Evolutionary conservation across 2,797 vertebrate species (phyloP).

Genomic region (Sebastes jordani): DNA sequence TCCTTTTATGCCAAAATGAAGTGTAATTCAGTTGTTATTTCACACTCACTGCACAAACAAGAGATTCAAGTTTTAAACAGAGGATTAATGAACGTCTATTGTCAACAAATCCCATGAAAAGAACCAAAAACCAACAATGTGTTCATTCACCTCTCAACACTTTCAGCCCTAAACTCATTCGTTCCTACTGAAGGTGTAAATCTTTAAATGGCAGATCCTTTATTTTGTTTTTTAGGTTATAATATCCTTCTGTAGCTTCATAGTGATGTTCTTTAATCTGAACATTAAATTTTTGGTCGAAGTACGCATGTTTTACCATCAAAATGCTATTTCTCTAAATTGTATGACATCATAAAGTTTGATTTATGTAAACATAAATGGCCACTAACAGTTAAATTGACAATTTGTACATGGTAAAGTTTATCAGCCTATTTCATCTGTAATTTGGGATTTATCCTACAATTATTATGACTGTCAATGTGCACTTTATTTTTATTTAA

Average conservation of each 20-base stretch:
- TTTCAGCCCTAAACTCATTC: not conserved
- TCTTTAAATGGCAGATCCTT: not conserved
- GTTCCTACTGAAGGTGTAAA: not conserved
- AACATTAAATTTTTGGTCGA: too few species aligned
- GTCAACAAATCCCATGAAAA: not conserved
- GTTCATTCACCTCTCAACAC: not conserved
- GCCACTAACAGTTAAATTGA: accelerated
- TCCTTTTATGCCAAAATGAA: not conserved
- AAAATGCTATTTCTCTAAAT: too few species aligned
- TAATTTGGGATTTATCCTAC: accelerated
- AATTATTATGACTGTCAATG: too few species aligned
- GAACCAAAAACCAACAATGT: not conserved
- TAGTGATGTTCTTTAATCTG: too few species aligned
- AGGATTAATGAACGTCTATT: too few species aligned
- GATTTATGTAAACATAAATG: too few species aligned
- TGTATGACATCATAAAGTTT: too few species aligned
- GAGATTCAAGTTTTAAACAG: not conserved
- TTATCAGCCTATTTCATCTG: too few species aligned
- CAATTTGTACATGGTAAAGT: too few species aligned
- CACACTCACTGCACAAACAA: not conserved
- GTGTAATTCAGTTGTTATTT: not conserved
- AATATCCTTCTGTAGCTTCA: too few species aligned
- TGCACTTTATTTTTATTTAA: too few species aligned
- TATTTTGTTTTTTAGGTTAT: too few species aligned
- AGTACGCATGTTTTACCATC: accelerated